Conservation (phyloP, 2,797 vertebrate species). For the Pangasius larnaudii region DNA sequence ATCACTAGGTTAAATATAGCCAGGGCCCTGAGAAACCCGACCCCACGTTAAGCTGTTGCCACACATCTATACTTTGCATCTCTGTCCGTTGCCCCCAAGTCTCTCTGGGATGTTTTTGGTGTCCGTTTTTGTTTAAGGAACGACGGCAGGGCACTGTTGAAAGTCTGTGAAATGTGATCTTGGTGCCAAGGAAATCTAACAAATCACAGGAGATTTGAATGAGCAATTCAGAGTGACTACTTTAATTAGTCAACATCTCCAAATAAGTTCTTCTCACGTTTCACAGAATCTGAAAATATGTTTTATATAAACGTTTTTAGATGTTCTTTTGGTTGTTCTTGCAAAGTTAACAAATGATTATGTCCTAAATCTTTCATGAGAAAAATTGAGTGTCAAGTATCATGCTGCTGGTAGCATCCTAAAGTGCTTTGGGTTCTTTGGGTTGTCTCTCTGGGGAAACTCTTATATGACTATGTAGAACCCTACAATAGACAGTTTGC, state of each 20-base stretch:
- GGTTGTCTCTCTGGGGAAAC: not conserved
- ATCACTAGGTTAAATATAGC: conserved; percentile 99
- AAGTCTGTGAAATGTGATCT: conserved; percentile 68
- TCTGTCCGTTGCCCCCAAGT: conserved; percentile 81
- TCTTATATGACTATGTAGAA: not conserved
- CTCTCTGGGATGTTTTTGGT: conserved; percentile 71
- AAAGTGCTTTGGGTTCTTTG: not conserved
- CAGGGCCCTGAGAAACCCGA: conserved; percentile 93
- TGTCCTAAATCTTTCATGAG: not conserved
- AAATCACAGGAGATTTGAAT: conserved; percentile 60
- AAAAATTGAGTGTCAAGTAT: not conserved
- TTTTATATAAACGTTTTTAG: not conserved
- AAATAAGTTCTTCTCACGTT: not conserved
- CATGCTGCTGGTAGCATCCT: not conserved
- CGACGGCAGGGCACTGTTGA: conserved; percentile 40
- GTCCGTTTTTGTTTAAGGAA: conserved; percentile 50
- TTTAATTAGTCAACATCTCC: conserved; percentile 73
- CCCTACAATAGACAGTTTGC: not conserved
- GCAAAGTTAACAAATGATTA: not conserved
- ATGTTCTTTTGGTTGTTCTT: not conserved
- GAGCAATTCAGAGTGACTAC: conserved; percentile 66
- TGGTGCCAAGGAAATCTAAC: conserved; percentile 63
- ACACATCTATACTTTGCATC: conserved; percentile 95
- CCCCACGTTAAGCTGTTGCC: conserved; percentile 96
- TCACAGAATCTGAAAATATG: not conserved